A percentile compares a stretch with the other conserved stretches of the same genome.
These are phyloP conservation scores for Diplodus puntazzo DNA, from an alignment of 2,797 vertebrate species.

Conservation along the genomic window DNA sequence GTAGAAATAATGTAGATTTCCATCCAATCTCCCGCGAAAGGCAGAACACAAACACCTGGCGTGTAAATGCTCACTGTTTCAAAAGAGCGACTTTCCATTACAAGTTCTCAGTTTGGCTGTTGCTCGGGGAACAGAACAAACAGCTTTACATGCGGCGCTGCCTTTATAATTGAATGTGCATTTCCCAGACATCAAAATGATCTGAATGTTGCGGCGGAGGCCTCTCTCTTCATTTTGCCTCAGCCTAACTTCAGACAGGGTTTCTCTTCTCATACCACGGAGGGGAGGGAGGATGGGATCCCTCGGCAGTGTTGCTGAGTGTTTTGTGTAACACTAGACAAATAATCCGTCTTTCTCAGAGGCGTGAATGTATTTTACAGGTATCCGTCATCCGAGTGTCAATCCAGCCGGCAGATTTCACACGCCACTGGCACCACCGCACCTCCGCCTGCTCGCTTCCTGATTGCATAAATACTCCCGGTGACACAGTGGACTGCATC, in stretches of 20 bases:
- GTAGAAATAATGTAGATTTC: constrained; percentile 79
- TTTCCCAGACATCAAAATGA: constrained; percentile 82
- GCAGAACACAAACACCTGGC: constrained; percentile 74
- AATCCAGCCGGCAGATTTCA: constrained; percentile 86
- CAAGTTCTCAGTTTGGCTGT: constrained; percentile 77
- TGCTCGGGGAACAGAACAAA: constrained; percentile 80
- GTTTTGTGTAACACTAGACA: constrained; percentile 87
- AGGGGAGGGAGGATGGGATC: constrained; percentile 65
- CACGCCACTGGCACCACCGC: constrained; percentile 85
- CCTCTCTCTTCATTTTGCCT: constrained; percentile 77
- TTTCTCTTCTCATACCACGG: constrained; percentile 59
- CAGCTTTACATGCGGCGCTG: constrained; percentile 78
- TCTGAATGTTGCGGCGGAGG: constrained; percentile 62
- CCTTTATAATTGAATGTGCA: constrained; percentile 86
- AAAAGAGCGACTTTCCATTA: constrained; percentile 86
- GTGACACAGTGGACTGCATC: constrained; percentile 81
- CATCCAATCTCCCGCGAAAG: constrained; percentile 64
- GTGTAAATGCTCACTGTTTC: constrained; percentile 83
- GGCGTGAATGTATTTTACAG: constrained; percentile 86
- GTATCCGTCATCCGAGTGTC: constrained; percentile 88
- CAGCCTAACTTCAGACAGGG: constrained; percentile 73
- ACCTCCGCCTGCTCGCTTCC: constrained; percentile 70
- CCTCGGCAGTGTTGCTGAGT: constrained; percentile 77
- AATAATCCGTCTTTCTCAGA: constrained; percentile 82
- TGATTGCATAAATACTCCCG: constrained; percentile 80